Percentiles rank a stretch among this genome's conserved stretches.
These are phyloP conservation scores for Glandiceps talaboti DNA, from an alignment of 53 echinoderm and acorn worm species.

Conservation along the genomic window DNA sequence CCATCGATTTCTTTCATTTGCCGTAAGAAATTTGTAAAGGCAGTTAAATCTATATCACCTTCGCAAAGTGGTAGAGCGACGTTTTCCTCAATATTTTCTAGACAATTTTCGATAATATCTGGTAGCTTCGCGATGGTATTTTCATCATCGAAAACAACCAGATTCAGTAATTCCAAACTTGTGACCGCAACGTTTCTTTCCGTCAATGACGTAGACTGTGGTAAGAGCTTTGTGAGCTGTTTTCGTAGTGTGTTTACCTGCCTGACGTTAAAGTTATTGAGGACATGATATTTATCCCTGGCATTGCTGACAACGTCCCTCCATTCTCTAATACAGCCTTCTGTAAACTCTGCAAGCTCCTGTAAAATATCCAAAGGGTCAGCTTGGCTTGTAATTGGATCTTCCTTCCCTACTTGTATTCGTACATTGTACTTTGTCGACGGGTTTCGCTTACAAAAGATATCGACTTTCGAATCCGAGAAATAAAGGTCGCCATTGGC, in stretches of 20 bases:
- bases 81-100: neutral
- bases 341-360: neutral
- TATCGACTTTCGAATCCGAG: neutral
- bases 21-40: no score
- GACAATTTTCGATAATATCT: neutral
- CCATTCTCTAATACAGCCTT: neutral
- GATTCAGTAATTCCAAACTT: neutral
- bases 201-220: neutral
- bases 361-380: neutral
- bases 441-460: neutral
- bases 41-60: neutral
- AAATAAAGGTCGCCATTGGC: neutral
- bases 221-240: neutral
- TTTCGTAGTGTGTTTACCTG: neutral
- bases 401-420: neutral
- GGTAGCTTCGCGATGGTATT: neutral
- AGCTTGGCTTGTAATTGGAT: neutral
- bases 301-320: neutral
- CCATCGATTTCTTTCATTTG: neutral
- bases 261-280: neutral
- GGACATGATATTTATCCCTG: neutral
- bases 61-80: neutral
- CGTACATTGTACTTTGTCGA: neutral
- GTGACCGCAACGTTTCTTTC: neutral
- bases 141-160: neutral